Base-by-base conservation (phyloP, 2,113 vertebrate species). In the Caranx ignobilis region DNA sequence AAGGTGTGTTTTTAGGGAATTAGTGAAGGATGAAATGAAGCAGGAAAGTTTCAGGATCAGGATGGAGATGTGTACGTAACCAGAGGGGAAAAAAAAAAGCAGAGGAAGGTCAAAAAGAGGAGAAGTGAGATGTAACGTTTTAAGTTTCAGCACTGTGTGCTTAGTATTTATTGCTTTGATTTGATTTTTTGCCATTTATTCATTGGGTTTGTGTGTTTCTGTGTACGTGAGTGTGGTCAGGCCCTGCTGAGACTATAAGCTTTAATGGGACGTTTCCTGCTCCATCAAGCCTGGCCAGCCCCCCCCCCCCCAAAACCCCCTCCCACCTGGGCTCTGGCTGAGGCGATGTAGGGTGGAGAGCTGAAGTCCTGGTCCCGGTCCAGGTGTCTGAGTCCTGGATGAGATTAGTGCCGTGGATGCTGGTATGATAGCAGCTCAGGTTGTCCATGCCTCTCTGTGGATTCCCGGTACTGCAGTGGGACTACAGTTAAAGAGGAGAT, bases 61-160 rank as follows among this genome's bases (percentile, higher is more conserved):
- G 63, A 72, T 43, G 39, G 64, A 68, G 19, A 57, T 63, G 37
- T 26, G 64, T 21, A 75, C 19, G 77, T 62, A 69, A 15, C n/a
- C 7, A 26, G 19, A 34, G 21, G 3, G 16, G 11, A 66, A 61
- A 66, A 57, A 65, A 13, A 66, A 61, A 66, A 57, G 61, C 5
- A 7, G 35, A 34, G 13, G 45, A 35, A 52, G 77, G 75, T 57
- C 3, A 45, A 82, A 69, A 41, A 57, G 65, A 56, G 1, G 31
- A 75, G 61, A 73, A 62, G 65, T 6, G 59, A 79, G 73, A n/a
- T 79, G 71, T 73, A 66, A 76, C 8, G 78, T 82, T 83, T 56
- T 78, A 70, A 50, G 84, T 86, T 88, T 91, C 43, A 65, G 92
- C 93, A 94, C 93, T 91, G 90, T 94, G 93, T 93, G 93, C 91